Conservation (phyloP, 1,140 invertebrate species). For the Araneus ventricosus region DNA sequence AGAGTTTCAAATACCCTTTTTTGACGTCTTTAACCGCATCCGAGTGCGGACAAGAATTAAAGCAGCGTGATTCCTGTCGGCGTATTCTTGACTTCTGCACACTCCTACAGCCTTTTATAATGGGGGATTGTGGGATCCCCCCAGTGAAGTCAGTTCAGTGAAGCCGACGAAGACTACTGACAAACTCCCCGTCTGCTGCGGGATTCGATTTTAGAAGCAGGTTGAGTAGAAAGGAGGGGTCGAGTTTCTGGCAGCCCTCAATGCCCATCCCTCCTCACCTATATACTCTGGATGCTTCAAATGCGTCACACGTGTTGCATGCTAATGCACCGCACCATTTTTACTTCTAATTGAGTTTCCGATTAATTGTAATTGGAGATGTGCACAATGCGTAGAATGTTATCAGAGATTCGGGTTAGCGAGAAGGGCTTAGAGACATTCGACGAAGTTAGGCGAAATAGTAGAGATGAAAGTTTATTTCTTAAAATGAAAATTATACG, state of each 20-base stretch:
- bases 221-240: neutral
- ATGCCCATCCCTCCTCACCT: neutral
- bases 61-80: conserved; percentile 39
- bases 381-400: no score
- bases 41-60: conserved; percentile 28
- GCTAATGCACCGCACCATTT: neutral
- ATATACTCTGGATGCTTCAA: neutral
- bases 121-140: neutral
- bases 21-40: conserved; percentile 34
- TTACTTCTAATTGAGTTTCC: neutral
- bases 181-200: neutral
- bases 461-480: no score
- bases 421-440: no score
- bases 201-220: conserved; percentile 9
- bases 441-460: no score
- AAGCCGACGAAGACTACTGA: conserved; percentile 31
- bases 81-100: conserved; percentile 34
- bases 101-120: conserved; percentile 23
- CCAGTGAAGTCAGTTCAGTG: neutral
- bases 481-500: no score
- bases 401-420: no score
- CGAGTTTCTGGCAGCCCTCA: neutral
- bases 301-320: neutral
- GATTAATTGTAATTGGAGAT: neutral
- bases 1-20: conserved; percentile 32